Evolutionary conservation across 2,888 invertebrate genomes (phyloP).

Genomic region (Tenthredo mesomela): DNA sequence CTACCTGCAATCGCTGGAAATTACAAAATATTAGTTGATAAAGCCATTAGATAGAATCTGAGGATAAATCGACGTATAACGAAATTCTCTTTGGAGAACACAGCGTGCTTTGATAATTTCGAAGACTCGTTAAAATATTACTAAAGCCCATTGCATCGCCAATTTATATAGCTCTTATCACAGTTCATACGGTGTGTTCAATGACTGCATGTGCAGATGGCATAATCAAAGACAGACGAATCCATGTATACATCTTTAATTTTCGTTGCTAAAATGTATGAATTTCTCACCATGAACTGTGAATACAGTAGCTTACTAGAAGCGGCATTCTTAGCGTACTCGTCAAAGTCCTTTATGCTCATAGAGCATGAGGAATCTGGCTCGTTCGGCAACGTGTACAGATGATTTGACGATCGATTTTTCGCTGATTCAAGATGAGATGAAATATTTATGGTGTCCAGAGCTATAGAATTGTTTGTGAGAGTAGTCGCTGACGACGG

Average conservation of each 20-base stretch:
- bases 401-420: neutral
- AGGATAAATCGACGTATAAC: neutral
- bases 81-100: neutral
- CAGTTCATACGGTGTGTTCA: too few relatives aligned
- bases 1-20: slow-evolving; percentile 75
- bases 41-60: neutral
- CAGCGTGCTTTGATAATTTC: too few relatives aligned
- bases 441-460: neutral
- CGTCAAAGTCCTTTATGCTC: slow-evolving; percentile 73
- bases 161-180: too few relatives aligned
- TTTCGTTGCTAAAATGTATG: too few relatives aligned
- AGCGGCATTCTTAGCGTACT: slow-evolving; percentile 74
- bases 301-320: slow-evolving; percentile 69
- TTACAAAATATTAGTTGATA: neutral
- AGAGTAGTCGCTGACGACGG: neutral
- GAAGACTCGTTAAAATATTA: too few relatives aligned
- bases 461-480: neutral
- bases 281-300: slow-evolving; percentile 71
- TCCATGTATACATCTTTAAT: too few relatives aligned
- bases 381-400: neutral
- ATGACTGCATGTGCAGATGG: too few relatives aligned
- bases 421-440: neutral
- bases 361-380: slow-evolving; percentile 63
- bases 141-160: too few relatives aligned
- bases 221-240: too few relatives aligned